Base-by-base conservation (phyloP, 2,888 invertebrate species). In the Emmelina monodactyla region DNA sequence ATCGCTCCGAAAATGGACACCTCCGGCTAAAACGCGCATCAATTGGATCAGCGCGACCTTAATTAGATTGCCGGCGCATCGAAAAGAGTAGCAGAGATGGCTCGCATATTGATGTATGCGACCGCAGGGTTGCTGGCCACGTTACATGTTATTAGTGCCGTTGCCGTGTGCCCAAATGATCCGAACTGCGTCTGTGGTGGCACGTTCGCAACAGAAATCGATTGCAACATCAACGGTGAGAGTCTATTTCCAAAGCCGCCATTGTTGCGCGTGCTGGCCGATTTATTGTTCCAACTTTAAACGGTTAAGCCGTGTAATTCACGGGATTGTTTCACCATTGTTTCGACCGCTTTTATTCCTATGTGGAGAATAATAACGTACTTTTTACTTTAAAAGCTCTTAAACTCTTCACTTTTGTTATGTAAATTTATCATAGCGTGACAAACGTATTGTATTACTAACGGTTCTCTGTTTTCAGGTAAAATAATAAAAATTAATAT, bases 211-310 rank as follows among this genome's bases (percentile, higher is more conserved):
- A 52, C 75, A 42, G 78, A 78, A 66, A 65, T 78, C 56, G 64
- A 73, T 67, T 79, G 78, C 58, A 68, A 71, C 58, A 68, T 78
- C 55, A 72, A 73, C 51, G 78, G 78, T 76, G 56, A 75, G 76
- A 47, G 53, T 38, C 46, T 48, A 39, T 48, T 43, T 36, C 35
- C 32, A 16, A 16, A 14, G 11, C 6, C 4, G 3, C 25, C n/a
- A 7, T 25, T 7, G 25, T 25, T 11, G 11, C 25, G 25, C 9
- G 25, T 10, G 9, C 25, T n/a, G n/a, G n/a, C n/a, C n/a, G n/a
- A n/a, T n/a, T n/a, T n/a, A n/a, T n/a, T n/a, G n/a, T n/a, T n/a
- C n/a, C n/a, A n/a, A n/a, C n/a, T n/a, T n/a, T n/a, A n/a, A n/a
- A n/a, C n/a, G n/a, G n/a, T n/a, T n/a, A n/a, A n/a, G n/a, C n/a